A percentile compares a stretch with the other conserved stretches of the same genome.
These are phyloP conservation scores for Philotrypesis tridentata DNA, from an alignment of 1,140 invertebrate genomes.

Conservation along the genomic window DNA sequence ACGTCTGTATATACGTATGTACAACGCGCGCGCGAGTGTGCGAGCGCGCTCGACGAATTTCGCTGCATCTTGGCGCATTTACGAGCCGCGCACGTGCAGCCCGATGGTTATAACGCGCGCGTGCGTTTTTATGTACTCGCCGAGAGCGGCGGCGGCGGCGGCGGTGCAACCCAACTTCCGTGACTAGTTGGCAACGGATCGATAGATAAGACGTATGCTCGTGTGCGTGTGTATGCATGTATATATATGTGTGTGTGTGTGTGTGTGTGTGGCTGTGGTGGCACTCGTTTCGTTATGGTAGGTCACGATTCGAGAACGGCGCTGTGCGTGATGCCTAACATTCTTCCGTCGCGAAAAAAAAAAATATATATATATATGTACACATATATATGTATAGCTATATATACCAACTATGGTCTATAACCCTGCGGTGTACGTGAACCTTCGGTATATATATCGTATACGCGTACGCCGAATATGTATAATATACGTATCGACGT, in stretches of 20 bases:
- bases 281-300: conserved; percentile 13
- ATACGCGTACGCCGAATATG: too few species aligned
- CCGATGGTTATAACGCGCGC: background rate
- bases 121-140: conserved; percentile 7
- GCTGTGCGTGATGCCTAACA: background rate
- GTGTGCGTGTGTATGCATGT: background rate
- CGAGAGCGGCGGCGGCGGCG: too few species aligned
- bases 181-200: conserved; percentile 48
- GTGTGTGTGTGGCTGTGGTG: background rate
- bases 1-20: too few species aligned
- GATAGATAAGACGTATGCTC: conserved; percentile 44
- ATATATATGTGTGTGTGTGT: background rate
- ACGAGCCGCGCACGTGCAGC: conserved; percentile 11
- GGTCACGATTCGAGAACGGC: conserved; percentile 15
- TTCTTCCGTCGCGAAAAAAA: background rate
- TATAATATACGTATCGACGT: too few species aligned
- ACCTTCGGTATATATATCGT: too few species aligned
- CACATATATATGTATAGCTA: background rate
- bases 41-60: too few species aligned
- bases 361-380: background rate
- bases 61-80: background rate
- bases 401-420: background rate
- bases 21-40: too few species aligned
- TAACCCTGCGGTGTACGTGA: too few species aligned
- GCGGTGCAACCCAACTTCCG: conserved; percentile 37